Percentiles rank a stretch among this genome's conserved stretches.
Conservation (phyloP, 2,113 vertebrate genomes). For the Notothenia rossii region DNA sequence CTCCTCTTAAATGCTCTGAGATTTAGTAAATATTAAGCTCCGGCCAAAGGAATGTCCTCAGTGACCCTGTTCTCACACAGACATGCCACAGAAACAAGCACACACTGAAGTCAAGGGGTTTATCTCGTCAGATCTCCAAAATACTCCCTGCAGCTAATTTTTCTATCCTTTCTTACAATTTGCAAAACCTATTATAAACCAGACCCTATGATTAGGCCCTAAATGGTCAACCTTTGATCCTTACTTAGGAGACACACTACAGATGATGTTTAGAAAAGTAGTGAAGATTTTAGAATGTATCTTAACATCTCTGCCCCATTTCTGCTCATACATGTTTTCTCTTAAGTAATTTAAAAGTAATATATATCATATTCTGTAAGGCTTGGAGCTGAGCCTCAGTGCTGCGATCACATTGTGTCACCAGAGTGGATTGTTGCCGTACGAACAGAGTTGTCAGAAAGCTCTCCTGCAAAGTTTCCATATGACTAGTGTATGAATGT, state of each 20-base stretch:
- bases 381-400: constrained; percentile 11
- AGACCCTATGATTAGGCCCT: neutral
- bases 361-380: no score
- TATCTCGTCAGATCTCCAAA: constrained; percentile 33
- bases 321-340: constrained; percentile 7
- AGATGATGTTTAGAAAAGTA: neutral
- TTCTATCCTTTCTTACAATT: constrained; percentile 12
- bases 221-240: constrained; percentile 2
- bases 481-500: neutral
- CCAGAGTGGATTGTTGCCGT: neutral
- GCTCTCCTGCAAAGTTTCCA: constrained; percentile 16
- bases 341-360: constrained; percentile 25
- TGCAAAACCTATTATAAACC: constrained; percentile 11
- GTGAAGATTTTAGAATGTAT: constrained; percentile 3
- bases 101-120: constrained; percentile 14
- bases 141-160: constrained; percentile 3
- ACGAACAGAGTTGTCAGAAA: constrained; percentile 8
- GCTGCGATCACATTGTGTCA: constrained; percentile 7
- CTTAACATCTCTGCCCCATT: constrained; percentile 8
- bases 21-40: constrained; percentile 47
- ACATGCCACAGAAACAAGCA: constrained; percentile 32
- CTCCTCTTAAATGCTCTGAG: constrained; percentile 32
- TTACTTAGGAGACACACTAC: neutral
- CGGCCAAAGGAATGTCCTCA: constrained; percentile 50
- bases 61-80: constrained; percentile 34